phyloP scores from a whole-genome alignment of 2,888 invertebrate genomes.

The Encarsia formosa region DNA sequence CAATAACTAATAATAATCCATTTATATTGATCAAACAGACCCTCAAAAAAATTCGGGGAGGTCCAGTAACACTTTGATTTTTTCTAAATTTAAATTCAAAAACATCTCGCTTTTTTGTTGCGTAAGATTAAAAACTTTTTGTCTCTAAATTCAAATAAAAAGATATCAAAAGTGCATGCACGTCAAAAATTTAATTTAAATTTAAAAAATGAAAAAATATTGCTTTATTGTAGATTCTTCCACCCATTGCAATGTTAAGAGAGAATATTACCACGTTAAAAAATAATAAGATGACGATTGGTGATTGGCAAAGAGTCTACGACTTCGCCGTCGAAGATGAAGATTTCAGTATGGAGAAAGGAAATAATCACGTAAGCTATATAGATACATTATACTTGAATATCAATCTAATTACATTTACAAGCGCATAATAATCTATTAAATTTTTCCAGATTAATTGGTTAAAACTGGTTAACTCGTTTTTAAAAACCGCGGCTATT shows the following conservation, averaged over 20 bases:
- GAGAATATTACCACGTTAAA: slow-evolving; percentile 15
- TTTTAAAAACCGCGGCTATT: slow-evolving; percentile 2
- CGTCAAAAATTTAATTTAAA: no score
- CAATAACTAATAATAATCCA: no score
- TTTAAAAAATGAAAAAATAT: background rate
- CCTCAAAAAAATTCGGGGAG: no score
- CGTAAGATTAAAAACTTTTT: no score
- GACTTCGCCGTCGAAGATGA: background rate
- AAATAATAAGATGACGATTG: slow-evolving; percentile 15
- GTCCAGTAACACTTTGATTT: no score
- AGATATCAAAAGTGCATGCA: no score
- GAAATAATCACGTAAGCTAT: slow-evolving; percentile 10
- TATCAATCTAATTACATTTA: background rate
- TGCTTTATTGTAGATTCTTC: slow-evolving; percentile 11
- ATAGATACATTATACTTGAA: background rate
- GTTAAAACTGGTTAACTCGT: slow-evolving; percentile 7
- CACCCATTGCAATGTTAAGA: slow-evolving; percentile 17
- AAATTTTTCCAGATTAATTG: slow-evolving; percentile 17
- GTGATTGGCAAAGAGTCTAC: slow-evolving; percentile 16
- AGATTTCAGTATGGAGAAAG: background rate
- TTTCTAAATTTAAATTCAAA: no score
- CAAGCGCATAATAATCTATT: background rate
- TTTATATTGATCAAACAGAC: no score
- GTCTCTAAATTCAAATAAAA: no score
- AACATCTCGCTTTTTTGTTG: no score